Conservation (phyloP, 2,797 vertebrate genomes). For the Chiroxiphia lanceolata region DNA sequence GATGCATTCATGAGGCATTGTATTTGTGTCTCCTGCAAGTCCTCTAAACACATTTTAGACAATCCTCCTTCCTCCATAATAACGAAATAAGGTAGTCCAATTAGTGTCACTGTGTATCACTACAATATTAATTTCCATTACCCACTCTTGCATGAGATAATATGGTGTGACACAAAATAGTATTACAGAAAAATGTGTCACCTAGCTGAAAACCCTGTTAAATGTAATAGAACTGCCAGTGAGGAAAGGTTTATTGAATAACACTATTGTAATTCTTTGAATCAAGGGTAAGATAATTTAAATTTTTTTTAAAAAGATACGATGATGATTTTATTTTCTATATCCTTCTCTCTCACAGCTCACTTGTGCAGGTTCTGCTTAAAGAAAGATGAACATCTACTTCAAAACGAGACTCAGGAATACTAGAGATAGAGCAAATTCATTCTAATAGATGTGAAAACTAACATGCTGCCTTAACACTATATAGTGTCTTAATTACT, state of each 20-base stretch:
- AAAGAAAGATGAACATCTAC: neutral
- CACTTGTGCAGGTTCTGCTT: neutral
- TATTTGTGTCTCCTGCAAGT: slow-evolving; percentile 12
- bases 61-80: slow-evolving; percentile 8
- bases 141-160: slow-evolving; percentile 61
- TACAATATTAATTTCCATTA: slow-evolving; percentile 66
- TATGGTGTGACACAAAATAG: slow-evolving; percentile 42
- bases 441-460: neutral
- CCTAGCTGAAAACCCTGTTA: slow-evolving; percentile 46
- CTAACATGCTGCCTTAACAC: neutral
- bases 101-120: slow-evolving; percentile 56
- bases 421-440: neutral
- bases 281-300: slow-evolving; percentile 5
- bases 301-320: neutral
- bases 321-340: neutral
- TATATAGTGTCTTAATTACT: neutral
- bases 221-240: slow-evolving; percentile 13
- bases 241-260: slow-evolving; percentile 51
- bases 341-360: neutral
- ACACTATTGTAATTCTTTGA: neutral
- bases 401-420: neutral
- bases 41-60: slow-evolving; percentile 31
- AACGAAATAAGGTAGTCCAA: slow-evolving; percentile 54
- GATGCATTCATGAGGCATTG: neutral
- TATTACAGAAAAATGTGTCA: slow-evolving; percentile 21